Evolutionary conservation across 2,888 invertebrate genomes (phyloP).

Genomic region (Lasioglossum calceatum): DNA sequence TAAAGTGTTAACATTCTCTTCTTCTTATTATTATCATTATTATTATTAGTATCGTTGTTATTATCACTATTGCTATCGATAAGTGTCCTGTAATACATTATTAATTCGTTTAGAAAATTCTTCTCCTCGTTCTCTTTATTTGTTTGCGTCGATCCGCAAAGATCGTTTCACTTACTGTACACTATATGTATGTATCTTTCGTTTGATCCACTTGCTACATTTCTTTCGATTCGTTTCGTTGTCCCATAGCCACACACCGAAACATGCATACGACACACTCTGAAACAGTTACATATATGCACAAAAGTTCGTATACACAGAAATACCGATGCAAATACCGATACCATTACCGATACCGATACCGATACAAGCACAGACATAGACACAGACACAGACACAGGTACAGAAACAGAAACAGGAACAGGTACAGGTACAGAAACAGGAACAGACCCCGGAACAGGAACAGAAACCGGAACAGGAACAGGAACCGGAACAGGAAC

Average conservation of each 20-base stretch:
- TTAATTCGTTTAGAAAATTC: constrained; percentile 75
- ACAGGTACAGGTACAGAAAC: neutral
- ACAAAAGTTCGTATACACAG: neutral
- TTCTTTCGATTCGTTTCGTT: neutral
- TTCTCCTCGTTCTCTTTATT: neutral
- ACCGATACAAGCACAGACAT: neutral
- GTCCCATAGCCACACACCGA: constrained; percentile 12
- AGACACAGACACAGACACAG: neutral
- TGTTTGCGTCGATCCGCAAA: neutral
- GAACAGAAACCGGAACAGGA: neutral
- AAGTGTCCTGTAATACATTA: constrained; percentile 75
- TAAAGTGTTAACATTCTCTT: too few species aligned
- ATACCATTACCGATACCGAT: neutral
- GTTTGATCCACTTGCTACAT: neutral
- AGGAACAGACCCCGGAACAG: neutral
- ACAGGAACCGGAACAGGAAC: neutral
- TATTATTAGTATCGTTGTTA: constrained; percentile 69
- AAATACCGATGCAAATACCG: neutral
- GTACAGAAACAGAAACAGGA: neutral
- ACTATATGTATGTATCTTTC: neutral
- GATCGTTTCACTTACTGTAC: neutral
- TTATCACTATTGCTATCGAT: constrained; percentile 76
- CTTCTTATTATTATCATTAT: neutral
- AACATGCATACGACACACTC: neutral
- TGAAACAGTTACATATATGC: neutral